phyloP scores from a whole-genome alignment of 2,113 vertebrate genomes.

The Oxyura jamaicensis region DNA sequence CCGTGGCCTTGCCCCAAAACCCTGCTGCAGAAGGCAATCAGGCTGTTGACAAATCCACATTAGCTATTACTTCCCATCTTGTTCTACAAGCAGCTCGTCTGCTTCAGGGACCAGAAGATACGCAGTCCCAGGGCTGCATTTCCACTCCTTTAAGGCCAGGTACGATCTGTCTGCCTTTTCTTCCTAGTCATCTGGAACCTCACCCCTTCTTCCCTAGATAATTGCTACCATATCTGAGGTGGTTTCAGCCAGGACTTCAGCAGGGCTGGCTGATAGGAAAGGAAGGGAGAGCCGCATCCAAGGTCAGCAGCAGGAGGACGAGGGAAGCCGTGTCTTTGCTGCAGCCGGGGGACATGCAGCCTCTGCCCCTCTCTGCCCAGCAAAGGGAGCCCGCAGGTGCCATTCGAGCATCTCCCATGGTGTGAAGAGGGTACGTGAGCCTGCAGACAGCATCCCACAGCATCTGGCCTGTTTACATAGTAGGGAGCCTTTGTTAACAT shows the following conservation, averaged over 20 bases:
- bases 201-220: background rate
- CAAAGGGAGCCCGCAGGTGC: background rate
- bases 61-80: background rate
- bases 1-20: background rate
- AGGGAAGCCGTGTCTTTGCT: background rate
- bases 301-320: background rate
- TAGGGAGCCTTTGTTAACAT: conserved; percentile 65
- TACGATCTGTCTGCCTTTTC: background rate
- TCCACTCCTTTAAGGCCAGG: background rate
- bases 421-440: conserved; percentile 5
- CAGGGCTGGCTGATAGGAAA: background rate
- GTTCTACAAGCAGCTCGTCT: background rate
- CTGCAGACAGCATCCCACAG: conserved; percentile 8
- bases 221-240: background rate
- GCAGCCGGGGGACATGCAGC: background rate
- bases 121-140: background rate
- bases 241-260: background rate
- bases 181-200: background rate
- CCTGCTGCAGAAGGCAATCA: background rate
- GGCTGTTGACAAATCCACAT: background rate
- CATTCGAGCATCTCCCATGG: background rate
- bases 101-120: background rate
- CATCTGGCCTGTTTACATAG: conserved; percentile 46
- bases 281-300: background rate
- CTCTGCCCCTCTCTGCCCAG: background rate